Evolutionary conservation across 30 jellyfish, hydroid and myxozoan species (phyloP).

Genomic region (Aurelia aurita complex sp. Pacific): DNA sequence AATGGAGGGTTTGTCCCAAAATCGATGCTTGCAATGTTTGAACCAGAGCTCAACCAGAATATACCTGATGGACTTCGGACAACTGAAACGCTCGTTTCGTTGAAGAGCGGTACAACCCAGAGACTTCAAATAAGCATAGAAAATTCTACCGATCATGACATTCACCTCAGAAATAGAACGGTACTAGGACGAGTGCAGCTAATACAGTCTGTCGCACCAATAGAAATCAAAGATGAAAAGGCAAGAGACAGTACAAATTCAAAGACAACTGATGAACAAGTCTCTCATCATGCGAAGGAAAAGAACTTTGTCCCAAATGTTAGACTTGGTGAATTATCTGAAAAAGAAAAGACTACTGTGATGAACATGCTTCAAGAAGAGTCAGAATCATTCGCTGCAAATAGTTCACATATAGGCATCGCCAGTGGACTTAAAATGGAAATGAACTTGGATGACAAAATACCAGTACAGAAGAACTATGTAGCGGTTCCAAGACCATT

Average conservation of each 20-base stretch:
- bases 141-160: too few species aligned
- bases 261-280: background rate
- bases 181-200: constrained; percentile 10
- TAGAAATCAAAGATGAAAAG: background rate
- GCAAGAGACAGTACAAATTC: too few species aligned
- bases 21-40: constrained; percentile 7
- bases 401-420: constrained; percentile 2
- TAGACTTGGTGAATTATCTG: too few species aligned
- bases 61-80: background rate
- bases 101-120: too few species aligned
- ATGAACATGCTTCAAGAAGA: too few species aligned
- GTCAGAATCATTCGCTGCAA: background rate
- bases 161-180: background rate
- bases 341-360: too few species aligned
- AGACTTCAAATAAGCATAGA: too few species aligned
- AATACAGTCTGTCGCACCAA: background rate
- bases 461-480: too few species aligned
- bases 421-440: constrained; percentile 9
- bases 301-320: background rate
- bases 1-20: background rate
- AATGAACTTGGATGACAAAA: background rate
- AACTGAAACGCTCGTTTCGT: background rate
- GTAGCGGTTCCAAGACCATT: too few species aligned
- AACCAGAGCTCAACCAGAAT: background rate
- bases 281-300: background rate